Percentiles rank a stretch among this genome's conserved stretches.
phyloP scores from a whole-genome alignment of 2,113 vertebrate species.

The Cephalopterus ornatus region DNA sequence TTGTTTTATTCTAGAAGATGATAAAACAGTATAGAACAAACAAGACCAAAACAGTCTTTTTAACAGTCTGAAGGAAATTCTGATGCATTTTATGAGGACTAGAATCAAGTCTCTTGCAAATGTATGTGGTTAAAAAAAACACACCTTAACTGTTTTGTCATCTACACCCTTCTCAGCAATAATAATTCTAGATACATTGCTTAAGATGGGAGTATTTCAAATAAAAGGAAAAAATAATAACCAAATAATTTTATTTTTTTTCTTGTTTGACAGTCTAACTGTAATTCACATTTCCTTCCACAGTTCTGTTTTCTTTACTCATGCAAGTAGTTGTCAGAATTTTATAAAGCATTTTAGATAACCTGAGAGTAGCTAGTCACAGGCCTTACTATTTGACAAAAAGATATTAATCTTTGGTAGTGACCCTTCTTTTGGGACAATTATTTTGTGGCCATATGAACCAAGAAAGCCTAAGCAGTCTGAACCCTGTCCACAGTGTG shows the following conservation, averaged over 20 bases:
- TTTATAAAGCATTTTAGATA: neutral
- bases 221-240: neutral
- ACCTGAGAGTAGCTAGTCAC: neutral
- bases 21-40: neutral
- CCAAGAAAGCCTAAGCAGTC: neutral
- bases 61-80: neutral
- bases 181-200: neutral
- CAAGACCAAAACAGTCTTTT: neutral
- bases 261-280: neutral
- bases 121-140: accelerated
- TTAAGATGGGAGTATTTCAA: neutral
- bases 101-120: neutral
- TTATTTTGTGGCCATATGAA: neutral
- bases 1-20: neutral
- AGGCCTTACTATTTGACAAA: neutral
- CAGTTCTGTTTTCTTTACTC: neutral
- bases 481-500: neutral
- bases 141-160: neutral
- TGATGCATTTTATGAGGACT: neutral
- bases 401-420: neutral
- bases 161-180: neutral
- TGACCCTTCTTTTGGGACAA: neutral
- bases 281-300: neutral
- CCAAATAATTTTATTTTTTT: neutral
- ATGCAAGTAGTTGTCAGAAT: neutral